phyloP scores from a whole-genome alignment of 2,888 invertebrate species.

The Acronicta leporina region DNA sequence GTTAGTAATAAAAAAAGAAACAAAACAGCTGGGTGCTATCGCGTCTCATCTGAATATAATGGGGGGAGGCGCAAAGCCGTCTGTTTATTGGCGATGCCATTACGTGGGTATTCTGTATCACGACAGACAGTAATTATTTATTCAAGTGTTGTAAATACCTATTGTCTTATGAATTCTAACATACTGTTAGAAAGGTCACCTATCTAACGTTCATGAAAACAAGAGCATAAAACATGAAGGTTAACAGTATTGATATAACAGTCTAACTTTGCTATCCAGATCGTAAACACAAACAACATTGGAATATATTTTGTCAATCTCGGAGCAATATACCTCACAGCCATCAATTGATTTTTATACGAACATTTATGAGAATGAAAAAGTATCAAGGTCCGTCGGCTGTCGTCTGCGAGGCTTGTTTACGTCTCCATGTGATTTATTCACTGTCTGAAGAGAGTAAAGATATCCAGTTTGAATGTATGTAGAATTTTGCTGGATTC shows the following conservation, averaged over 20 bases:
- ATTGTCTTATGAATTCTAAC: constrained; percentile 50
- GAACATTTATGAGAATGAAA: constrained; percentile 59
- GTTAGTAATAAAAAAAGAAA: constrained; percentile 52
- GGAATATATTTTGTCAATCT: constrained; percentile 31
- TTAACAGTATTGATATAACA: constrained; percentile 19
- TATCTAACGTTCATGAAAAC: constrained; percentile 24
- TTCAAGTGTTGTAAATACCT: constrained; percentile 47
- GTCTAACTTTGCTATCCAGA: constrained; percentile 14
- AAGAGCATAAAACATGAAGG: constrained; percentile 21
- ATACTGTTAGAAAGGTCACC: constrained; percentile 41
- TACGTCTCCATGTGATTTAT: constrained; percentile 55
- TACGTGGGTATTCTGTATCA: constrained; percentile 72
- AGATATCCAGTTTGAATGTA: constrained; percentile 36
- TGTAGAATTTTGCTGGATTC: constrained; percentile 33
- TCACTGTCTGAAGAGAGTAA: constrained; percentile 21
- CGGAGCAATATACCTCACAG: constrained; percentile 46
- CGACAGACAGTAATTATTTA: constrained; percentile 57
- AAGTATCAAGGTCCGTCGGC: constrained; percentile 61
- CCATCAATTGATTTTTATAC: constrained; percentile 66
- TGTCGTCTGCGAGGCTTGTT: constrained; percentile 52
- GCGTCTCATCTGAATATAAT: constrained; percentile 85
- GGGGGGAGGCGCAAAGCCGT: constrained; percentile 73
- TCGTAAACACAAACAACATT: constrained; percentile 30
- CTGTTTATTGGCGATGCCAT: constrained; percentile 72
- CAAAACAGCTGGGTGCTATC: constrained; percentile 62